A percentile compares a stretch with the other conserved stretches of the same genome.
Conservation (phyloP, 2,113 vertebrate species). For the Oreotrochilus melanogaster region DNA sequence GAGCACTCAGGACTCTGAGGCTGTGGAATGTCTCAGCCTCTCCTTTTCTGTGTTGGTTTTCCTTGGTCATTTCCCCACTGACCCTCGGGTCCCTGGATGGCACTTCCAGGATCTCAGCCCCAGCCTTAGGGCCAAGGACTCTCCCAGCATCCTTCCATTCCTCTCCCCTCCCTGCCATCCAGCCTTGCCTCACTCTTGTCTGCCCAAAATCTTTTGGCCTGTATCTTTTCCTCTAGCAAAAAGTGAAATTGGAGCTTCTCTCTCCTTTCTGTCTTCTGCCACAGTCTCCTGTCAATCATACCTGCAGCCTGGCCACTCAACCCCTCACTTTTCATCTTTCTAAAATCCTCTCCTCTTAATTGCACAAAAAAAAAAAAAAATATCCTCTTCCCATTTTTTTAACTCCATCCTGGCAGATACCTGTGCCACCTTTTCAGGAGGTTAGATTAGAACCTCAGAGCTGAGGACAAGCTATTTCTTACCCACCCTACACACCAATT, state of each 20-base stretch:
- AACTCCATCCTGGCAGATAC: not conserved
- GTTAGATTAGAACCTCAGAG: not conserved
- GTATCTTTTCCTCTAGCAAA: not conserved
- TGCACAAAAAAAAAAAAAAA: not conserved
- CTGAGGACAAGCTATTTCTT: not conserved
- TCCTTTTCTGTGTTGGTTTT: not conserved
- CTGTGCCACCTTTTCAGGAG: not conserved
- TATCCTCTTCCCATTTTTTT: not conserved
- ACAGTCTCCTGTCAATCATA: rapidly evolving
- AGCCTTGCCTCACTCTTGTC: not conserved
- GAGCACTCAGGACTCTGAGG: not conserved
- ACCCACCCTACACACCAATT: not conserved
- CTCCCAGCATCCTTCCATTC: not conserved
- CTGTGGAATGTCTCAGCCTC: not conserved
- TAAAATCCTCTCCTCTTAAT: not conserved
- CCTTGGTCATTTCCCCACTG: not conserved
- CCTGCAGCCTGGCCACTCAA: not conserved
- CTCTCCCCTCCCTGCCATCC: not conserved
- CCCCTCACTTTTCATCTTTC: not conserved
- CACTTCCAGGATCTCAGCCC: not conserved
- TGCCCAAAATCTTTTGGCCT: not conserved
- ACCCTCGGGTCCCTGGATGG: not conserved
- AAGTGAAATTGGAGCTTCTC: not conserved
- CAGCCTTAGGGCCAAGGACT: rapidly evolving
- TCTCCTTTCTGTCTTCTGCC: not conserved